Evolutionary conservation across 2,797 vertebrate species (phyloP).

Genomic region (Clarias pachynema): DNA sequence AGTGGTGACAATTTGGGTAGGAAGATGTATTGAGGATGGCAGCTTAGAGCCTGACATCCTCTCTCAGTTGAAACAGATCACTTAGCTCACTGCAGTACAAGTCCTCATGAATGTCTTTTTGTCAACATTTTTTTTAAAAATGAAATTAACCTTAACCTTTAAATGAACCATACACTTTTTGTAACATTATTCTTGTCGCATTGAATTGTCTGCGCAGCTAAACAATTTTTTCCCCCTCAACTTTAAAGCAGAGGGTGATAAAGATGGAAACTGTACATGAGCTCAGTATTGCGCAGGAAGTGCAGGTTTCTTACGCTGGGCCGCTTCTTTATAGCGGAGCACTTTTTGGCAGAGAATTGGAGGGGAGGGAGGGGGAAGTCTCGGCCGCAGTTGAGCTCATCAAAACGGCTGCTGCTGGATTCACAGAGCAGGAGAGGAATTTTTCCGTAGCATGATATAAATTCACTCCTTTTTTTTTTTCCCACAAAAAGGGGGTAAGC

Average conservation of each 20-base stretch:
- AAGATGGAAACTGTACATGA: conserved; percentile 48
- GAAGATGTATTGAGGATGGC: neutral
- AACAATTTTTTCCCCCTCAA: conserved; percentile 41
- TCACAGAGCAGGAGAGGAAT: conserved; percentile 66
- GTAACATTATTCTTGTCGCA: conserved; percentile 54
- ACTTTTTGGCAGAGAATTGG: conserved; percentile 66
- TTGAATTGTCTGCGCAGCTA: conserved; percentile 54
- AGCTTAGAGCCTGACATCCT: no score
- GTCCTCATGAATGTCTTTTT: neutral
- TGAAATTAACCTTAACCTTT: no score
- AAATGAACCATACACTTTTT: neutral
- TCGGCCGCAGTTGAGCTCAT: conserved; percentile 61
- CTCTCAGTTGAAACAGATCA: neutral
- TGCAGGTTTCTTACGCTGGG: conserved; percentile 54
- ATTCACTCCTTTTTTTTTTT: conserved; percentile 25
- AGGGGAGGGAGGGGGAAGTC: conserved; percentile 66
- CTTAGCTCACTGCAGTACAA: neutral
- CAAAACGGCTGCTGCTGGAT: conserved; percentile 60
- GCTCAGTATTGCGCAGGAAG: conserved; percentile 71
- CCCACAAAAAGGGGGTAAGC: conserved; percentile 59
- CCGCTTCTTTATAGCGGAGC: conserved; percentile 57
- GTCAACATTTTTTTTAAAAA: neutral
- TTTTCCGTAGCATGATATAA: conserved; percentile 49
- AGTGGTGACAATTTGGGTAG: neutral
- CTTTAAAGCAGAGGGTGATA: conserved; percentile 39